Evolutionary conservation across 2,888 invertebrate species (phyloP).

Genomic region (Dryococelus australis): DNA sequence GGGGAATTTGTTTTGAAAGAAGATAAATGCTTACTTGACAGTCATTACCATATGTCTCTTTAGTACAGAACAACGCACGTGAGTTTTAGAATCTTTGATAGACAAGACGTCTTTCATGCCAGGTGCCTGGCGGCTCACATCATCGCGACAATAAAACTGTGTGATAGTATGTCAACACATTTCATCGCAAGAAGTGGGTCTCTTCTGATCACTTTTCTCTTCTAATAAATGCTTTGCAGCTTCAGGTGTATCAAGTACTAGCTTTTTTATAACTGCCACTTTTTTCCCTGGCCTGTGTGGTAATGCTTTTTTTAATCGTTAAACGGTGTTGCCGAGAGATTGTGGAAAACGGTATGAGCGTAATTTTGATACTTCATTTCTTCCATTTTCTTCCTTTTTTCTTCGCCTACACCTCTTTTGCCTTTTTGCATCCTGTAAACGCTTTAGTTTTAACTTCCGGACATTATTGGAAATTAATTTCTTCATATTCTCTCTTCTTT

Average conservation of each 20-base stretch:
- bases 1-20: not conserved
- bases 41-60: conserved; percentile 26
- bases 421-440: no score
- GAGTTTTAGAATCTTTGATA: not conserved
- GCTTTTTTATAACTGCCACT: conserved; percentile 24
- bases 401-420: no score
- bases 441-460: no score
- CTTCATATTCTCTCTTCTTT: no score
- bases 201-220: conserved; percentile 12
- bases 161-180: not conserved
- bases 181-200: not conserved
- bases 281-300: not conserved
- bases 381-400: no score
- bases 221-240: not conserved
- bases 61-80: not conserved
- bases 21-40: conserved; percentile 17
- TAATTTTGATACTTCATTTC: no score
- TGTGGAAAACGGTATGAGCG: no score
- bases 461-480: no score
- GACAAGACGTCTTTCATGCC: conserved; percentile 25
- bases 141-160: conserved; percentile 21
- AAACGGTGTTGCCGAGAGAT: no score
- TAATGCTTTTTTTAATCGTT: no score
- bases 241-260: not conserved
- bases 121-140: conserved; percentile 27